Conservation (phyloP, 2,797 vertebrate species). For the Echeneis naucrates region DNA sequence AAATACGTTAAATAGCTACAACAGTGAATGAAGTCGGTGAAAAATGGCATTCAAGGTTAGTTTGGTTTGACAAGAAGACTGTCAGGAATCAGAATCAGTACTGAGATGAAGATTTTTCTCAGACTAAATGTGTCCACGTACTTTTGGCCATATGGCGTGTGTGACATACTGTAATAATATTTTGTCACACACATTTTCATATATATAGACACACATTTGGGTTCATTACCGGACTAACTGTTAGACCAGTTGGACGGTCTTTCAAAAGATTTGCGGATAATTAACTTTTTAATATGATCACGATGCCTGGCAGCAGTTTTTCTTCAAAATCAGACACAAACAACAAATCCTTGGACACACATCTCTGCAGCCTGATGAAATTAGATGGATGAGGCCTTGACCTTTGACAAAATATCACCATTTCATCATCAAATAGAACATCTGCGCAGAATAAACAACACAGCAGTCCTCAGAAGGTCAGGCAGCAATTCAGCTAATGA, state of each 20-base stretch:
- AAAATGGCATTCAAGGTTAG: too few relatives aligned
- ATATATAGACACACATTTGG: background rate
- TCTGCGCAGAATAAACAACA: too few relatives aligned
- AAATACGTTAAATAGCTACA: too few relatives aligned
- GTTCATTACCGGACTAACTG: background rate
- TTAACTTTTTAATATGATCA: background rate
- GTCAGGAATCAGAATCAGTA: too few relatives aligned
- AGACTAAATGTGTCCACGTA: too few relatives aligned
- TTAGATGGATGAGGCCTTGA: conserved; percentile 10
- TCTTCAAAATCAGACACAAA: background rate
- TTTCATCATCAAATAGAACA: conserved; percentile 11
- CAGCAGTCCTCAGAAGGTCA: background rate
- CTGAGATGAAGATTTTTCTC: too few relatives aligned
- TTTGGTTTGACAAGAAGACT: too few relatives aligned
- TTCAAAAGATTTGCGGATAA: too few relatives aligned
- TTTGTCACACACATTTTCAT: too few relatives aligned
- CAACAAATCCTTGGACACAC: background rate
- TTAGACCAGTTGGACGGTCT: background rate
- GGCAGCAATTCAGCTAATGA: background rate
- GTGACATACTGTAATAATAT: too few relatives aligned
- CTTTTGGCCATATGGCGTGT: too few relatives aligned
- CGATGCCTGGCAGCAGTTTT: conserved; percentile 6
- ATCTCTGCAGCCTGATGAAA: conserved; percentile 22
- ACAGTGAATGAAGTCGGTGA: too few relatives aligned
- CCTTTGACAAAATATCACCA: background rate